Percentiles rank a stretch among this genome's conserved stretches.
Evolutionary conservation across 2,797 vertebrate species (phyloP).

Genomic region (Scomberomorus guttatus): DNA sequence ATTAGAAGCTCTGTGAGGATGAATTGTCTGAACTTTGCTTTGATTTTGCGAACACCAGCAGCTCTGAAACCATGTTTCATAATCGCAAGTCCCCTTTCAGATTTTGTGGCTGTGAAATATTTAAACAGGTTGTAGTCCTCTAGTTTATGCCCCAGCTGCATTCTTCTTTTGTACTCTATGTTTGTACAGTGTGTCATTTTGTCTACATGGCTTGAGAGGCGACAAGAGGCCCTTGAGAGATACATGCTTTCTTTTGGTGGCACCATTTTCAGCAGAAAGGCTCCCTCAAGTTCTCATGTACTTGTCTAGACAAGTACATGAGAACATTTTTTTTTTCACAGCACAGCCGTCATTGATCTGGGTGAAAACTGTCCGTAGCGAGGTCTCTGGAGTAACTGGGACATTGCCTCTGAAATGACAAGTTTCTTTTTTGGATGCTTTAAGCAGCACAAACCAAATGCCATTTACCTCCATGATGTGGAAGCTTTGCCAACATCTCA

Average conservation of each 20-base stretch:
- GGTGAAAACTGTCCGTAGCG: neutral
- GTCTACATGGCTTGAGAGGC: slow-evolving; percentile 33
- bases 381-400: neutral
- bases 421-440: neutral
- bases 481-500: neutral
- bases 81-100: slow-evolving; percentile 33
- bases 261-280: slow-evolving; percentile 25
- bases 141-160: slow-evolving; percentile 14
- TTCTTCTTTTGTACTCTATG: slow-evolving; percentile 14
- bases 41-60: slow-evolving; percentile 48
- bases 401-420: slow-evolving; percentile 1
- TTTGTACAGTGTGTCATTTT: slow-evolving; percentile 35
- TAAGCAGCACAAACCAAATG: neutral
- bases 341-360: neutral
- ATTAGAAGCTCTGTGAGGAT: slow-evolving; percentile 38
- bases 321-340: slow-evolving; percentile 1
- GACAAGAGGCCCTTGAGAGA: slow-evolving; percentile 7
- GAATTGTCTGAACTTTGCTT: slow-evolving; percentile 52
- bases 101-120: slow-evolving; percentile 59
- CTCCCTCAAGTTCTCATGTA: neutral
- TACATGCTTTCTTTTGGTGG: slow-evolving; percentile 32
- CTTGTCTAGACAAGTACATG: neutral
- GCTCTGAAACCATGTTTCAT: slow-evolving; percentile 47
- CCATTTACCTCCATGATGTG: too few species aligned
- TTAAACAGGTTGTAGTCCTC: slow-evolving; percentile 44